phyloP scores from a whole-genome alignment of 2,113 vertebrate species.

The Guaruba guarouba region DNA sequence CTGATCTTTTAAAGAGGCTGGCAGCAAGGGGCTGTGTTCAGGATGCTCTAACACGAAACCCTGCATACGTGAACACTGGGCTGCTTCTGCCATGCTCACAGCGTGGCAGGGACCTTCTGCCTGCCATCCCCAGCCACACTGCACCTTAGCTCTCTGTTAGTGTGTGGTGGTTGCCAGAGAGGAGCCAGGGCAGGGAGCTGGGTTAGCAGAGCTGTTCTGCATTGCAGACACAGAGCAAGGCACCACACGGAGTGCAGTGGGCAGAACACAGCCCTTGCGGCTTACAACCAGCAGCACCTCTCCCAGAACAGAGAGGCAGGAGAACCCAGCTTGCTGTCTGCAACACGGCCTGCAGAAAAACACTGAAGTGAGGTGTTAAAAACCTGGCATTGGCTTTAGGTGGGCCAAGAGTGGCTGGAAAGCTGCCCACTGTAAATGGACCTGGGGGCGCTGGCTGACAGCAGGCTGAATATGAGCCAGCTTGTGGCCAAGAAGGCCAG shows the following conservation, averaged over 20 bases:
- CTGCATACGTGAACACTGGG: rapidly evolving
- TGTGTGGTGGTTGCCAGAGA: rapidly evolving
- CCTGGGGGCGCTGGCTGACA: background rate
- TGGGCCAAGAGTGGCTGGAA: background rate
- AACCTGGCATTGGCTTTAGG: background rate
- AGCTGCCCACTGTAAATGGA: background rate
- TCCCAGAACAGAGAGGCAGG: background rate
- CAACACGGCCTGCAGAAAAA: background rate
- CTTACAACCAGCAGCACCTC: background rate
- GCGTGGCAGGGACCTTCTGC: background rate
- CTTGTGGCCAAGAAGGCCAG: background rate
- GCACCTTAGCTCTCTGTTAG: background rate
- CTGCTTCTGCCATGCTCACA: background rate
- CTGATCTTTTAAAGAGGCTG: background rate
- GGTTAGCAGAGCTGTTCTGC: background rate
- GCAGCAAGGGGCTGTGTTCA: background rate
- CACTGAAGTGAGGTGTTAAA: background rate
- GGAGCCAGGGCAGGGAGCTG: background rate
- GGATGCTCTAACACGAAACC: background rate
- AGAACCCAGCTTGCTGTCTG: background rate
- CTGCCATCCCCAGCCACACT: background rate
- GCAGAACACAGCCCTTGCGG: background rate
- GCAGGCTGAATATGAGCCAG: background rate
- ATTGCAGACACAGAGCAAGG: background rate
- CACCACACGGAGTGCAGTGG: background rate